Evolutionary conservation across 1,140 invertebrate genomes (phyloP).

Genomic region (Macrotrachela quadricornifera): DNA sequence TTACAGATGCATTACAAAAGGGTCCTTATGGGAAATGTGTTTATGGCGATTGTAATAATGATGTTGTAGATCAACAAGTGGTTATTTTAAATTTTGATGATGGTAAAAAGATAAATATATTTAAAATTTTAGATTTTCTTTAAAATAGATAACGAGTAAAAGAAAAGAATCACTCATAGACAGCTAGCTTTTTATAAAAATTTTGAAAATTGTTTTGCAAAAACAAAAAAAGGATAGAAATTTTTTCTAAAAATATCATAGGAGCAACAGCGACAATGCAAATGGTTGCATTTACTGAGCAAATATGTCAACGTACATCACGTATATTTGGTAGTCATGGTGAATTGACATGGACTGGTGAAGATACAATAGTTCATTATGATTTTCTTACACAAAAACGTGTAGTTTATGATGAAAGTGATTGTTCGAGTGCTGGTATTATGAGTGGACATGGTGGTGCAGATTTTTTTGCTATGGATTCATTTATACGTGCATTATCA

Average conservation of each 20-base stretch:
- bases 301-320: conserved; percentile 21
- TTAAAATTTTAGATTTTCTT: too few species aligned
- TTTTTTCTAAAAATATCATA: too few species aligned
- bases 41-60: conserved; percentile 29
- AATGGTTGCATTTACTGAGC: conserved; percentile 33
- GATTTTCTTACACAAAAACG: conserved; percentile 13
- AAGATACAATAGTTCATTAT: conserved; percentile 11
- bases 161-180: too few species aligned
- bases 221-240: too few species aligned
- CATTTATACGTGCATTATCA: conserved; percentile 23
- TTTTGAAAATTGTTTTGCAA: too few species aligned
- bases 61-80: conserved; percentile 31
- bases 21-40: conserved; percentile 30
- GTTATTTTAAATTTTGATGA: conserved; percentile 33
- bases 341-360: conserved; percentile 15
- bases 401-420: conserved; percentile 11
- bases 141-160: too few species aligned
- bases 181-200: too few species aligned
- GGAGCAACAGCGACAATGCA: conserved; percentile 25
- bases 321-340: conserved; percentile 13
- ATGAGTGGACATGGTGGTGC: conserved; percentile 25
- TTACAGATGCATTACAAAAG: conserved; percentile 21
- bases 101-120: too few species aligned
- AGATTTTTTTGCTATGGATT: conserved; percentile 23
- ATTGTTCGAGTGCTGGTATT: not conserved